phyloP scores from a whole-genome alignment of 2,113 vertebrate genomes.

The Hippocampus barbouri region DNA sequence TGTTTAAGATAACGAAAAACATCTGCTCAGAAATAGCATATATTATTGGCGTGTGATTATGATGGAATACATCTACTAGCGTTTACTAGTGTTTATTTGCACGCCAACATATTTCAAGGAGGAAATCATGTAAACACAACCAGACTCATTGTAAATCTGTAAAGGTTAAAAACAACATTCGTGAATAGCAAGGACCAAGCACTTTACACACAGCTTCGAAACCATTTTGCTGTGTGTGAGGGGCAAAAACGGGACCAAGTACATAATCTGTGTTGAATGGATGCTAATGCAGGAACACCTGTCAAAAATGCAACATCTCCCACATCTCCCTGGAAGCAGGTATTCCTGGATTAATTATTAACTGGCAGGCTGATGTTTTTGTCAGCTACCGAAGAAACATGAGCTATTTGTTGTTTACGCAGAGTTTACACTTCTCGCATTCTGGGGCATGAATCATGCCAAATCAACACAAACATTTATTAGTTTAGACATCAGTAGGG shows the following conservation, averaged over 20 bases:
- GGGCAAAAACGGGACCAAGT: constrained; percentile 61
- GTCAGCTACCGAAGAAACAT: neutral
- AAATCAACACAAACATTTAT: neutral
- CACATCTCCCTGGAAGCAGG: constrained; percentile 92
- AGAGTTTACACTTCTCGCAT: neutral
- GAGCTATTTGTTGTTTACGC: neutral
- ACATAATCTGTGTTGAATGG: constrained; percentile 73
- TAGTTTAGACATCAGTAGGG: too few relatives aligned
- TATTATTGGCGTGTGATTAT: neutral
- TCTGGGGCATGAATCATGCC: neutral
- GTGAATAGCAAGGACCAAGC: constrained; percentile 39
- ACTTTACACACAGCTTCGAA: constrained; percentile 26
- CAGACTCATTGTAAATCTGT: constrained; percentile 25
- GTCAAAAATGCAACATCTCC: constrained; percentile 82
- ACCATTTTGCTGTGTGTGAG: constrained; percentile 49
- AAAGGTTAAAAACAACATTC: constrained; percentile 51
- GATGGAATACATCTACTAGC: neutral
- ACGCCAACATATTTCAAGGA: neutral
- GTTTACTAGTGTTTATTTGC: neutral
- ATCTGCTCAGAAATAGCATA: neutral
- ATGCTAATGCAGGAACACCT: constrained; percentile 87
- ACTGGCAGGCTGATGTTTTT: constrained; percentile 28
- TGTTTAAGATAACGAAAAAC: neutral
- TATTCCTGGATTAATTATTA: constrained; percentile 82
- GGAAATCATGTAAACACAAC: neutral